Evolutionary conservation across 1,140 invertebrate genomes (phyloP).

Genomic region (Antheraea pernyi): DNA sequence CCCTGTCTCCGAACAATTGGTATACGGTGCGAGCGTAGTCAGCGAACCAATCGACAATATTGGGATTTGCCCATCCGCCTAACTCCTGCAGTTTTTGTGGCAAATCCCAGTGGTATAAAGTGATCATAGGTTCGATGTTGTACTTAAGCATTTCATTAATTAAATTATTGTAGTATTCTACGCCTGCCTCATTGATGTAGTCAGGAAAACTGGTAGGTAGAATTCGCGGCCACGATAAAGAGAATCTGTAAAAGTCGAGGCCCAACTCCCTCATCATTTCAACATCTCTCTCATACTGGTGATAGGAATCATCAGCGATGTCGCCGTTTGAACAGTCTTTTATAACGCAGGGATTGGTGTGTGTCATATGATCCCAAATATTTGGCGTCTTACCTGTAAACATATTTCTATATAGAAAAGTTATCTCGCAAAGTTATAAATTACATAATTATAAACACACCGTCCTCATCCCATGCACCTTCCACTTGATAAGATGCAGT

Average conservation of each 20-base stretch:
- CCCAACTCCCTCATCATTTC: slow-evolving; percentile 25
- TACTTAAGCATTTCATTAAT: slow-evolving; percentile 79
- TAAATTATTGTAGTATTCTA: slow-evolving; percentile 82
- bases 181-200: slow-evolving; percentile 77
- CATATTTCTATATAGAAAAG: neutral
- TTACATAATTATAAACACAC: slow-evolving; percentile 33
- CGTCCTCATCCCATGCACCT: slow-evolving; percentile 76
- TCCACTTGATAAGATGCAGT: slow-evolving; percentile 79
- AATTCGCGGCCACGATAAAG: slow-evolving; percentile 22
- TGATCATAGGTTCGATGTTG: slow-evolving; percentile 80
- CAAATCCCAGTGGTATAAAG: slow-evolving; percentile 83
- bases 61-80: slow-evolving; percentile 81
- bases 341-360: slow-evolving; percentile 17
- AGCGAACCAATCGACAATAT: slow-evolving; percentile 79
- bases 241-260: slow-evolving; percentile 26
- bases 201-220: slow-evolving; percentile 60
- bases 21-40: slow-evolving; percentile 80
- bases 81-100: slow-evolving; percentile 80
- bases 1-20: slow-evolving; percentile 79
- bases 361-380: slow-evolving; percentile 24
- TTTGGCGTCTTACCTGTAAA: slow-evolving; percentile 19
- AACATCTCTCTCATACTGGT: slow-evolving; percentile 22
- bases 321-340: slow-evolving; percentile 22
- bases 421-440: neutral
- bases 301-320: slow-evolving; percentile 23